These are phyloP conservation scores for Palaemon carinicauda DNA, from an alignment of 1,140 invertebrate species.

Conservation along the genomic window DNA sequence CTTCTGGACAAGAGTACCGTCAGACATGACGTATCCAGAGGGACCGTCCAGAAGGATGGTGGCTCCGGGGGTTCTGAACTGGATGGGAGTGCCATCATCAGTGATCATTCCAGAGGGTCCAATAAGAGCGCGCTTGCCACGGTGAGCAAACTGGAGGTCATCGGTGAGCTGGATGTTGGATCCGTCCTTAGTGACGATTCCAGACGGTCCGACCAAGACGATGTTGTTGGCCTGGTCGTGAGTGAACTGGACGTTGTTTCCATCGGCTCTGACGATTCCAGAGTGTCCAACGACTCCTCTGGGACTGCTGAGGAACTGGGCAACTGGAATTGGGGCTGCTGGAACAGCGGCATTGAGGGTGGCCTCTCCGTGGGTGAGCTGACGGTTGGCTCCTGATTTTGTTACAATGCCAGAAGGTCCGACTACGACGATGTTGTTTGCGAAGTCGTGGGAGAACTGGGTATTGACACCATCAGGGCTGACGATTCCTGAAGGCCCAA, in stretches of 20 bases:
- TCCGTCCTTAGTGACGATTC: background rate
- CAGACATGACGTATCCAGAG: no score
- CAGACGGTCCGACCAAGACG: background rate
- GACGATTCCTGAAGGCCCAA: background rate
- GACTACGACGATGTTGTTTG: background rate
- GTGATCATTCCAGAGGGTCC: no score
- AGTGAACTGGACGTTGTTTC: slow-evolving; percentile 21
- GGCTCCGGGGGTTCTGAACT: no score
- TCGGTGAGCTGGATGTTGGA: slow-evolving; percentile 21
- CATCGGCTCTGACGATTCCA: background rate
- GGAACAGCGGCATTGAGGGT: background rate
- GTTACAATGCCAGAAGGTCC: background rate
- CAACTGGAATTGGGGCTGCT: background rate
- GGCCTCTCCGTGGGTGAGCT: background rate
- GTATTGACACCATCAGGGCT: background rate
- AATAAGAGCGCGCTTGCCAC: no score
- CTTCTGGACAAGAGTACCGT: no score
- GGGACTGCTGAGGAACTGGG: background rate
- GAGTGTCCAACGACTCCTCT: slow-evolving; percentile 1
- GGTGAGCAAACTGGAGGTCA: background rate
- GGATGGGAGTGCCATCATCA: no score
- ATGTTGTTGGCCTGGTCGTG: background rate
- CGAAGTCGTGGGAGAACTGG: background rate
- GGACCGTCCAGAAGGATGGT: no score
- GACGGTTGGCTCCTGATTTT: background rate